Base-by-base conservation (phyloP, 2,113 vertebrate genomes). In the Proteles cristata region DNA sequence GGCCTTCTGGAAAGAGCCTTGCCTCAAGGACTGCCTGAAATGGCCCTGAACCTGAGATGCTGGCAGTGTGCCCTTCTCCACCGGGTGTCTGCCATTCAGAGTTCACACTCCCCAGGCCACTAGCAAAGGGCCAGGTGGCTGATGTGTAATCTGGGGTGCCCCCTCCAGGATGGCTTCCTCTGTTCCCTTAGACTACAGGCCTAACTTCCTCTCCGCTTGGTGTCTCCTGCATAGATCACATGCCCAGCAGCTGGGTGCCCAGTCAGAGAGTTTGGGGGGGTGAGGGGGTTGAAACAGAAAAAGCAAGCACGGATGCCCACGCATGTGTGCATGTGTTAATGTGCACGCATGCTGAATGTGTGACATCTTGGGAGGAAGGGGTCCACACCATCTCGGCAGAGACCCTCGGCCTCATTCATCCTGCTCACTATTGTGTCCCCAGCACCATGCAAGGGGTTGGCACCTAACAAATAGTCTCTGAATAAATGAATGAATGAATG, bases 171-270 rank as follows among this genome's bases (percentile, higher is more conserved):
- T 11, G 35, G 66, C 35, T 82, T 65, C 48, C 95, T 50, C 48
- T 74, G n/a, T 43, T 95, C 80, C 92, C 65, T 73, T 58, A 12
- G 35, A 45, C n/a, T 69, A 21, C 71, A 11, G 31, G 33, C 26
- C 65, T 53, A 73, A 83, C 80, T 94, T 96, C 95, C 88, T 96
- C 71, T 66, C 69, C 80, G 31, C 43, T 66, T 65, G 69, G 66
- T 50, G 39, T 77, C 79, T 68, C 73, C 77, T 58, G 43, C 48
- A 17, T 0, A 69, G 50, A 82, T n/a, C 14, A 1, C 50, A 71
- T 5, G 66, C 61, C 45, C 77, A 48, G n/a, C 66, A 82, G 73
- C 87, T 63, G 35, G 25, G 63, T 68, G 15, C 73, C 66, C 45
- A 39, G 74, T 79, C 45, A 69, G 83, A 80, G 43, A 48, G 10